Conservation (phyloP, 2,888 invertebrate genomes). For the Meteorus cinctellus region DNA sequence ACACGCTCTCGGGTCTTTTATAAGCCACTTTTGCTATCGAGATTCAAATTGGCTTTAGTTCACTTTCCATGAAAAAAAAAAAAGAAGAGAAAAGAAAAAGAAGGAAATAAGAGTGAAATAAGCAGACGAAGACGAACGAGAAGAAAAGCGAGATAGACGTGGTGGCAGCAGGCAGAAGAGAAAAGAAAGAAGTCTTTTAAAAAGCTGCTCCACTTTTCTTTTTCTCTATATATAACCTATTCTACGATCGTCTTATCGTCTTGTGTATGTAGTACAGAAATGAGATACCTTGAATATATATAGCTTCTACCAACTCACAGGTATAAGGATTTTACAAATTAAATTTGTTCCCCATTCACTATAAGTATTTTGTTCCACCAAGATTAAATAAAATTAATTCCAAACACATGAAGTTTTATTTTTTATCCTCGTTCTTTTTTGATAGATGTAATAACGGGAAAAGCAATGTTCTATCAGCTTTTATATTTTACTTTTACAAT, state of each 20-base stretch:
- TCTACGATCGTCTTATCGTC: slow-evolving; percentile 36
- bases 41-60: slow-evolving; percentile 41
- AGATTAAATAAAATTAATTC: slow-evolving; percentile 4
- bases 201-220: slow-evolving; percentile 18
- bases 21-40: slow-evolving; percentile 23
- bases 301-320: background rate
- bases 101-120: too few relatives aligned
- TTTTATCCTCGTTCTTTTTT: background rate
- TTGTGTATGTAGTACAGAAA: slow-evolving; percentile 26
- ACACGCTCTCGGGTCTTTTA: slow-evolving; percentile 7
- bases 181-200: slow-evolving; percentile 22
- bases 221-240: slow-evolving; percentile 28
- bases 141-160: background rate
- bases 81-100: background rate
- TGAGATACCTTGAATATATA: slow-evolving; percentile 26
- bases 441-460: too few relatives aligned
- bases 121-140: background rate
- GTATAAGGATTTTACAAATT: slow-evolving; percentile 2
- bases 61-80: slow-evolving; percentile 33
- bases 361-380: background rate
- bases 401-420: background rate
- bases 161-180: slow-evolving; percentile 6
- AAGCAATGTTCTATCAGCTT: too few relatives aligned
- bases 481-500: too few relatives aligned
- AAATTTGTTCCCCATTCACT: slow-evolving; percentile 16